phyloP scores from a whole-genome alignment of 1,140 invertebrate species.

The Delia radicum region DNA sequence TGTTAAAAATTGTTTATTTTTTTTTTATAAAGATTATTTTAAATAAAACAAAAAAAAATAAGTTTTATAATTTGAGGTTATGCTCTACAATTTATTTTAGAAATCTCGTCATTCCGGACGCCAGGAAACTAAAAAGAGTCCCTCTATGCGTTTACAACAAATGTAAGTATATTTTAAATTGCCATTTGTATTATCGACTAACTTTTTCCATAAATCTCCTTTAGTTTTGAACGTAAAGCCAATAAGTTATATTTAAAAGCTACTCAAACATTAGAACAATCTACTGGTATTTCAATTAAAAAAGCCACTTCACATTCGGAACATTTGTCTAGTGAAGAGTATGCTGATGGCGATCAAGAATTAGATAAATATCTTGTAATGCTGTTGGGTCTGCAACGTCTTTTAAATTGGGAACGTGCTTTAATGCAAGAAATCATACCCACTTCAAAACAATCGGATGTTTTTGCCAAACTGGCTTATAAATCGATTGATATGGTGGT shows the following conservation, averaged over 20 bases:
- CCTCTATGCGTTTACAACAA: constrained; percentile 50
- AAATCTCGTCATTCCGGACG: constrained; percentile 49
- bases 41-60: not conserved
- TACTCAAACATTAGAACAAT: constrained; percentile 76
- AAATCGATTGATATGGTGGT: constrained; percentile 84
- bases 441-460: constrained; percentile 72
- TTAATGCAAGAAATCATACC: constrained; percentile 84
- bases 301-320: constrained; percentile 54
- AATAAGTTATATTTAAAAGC: constrained; percentile 83
- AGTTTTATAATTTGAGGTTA: not conserved
- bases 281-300: constrained; percentile 65
- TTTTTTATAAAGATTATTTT: not conserved
- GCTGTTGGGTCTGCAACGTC: constrained; percentile 80
- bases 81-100: constrained; percentile 33
- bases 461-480: constrained; percentile 82
- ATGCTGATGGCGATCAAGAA: constrained; percentile 77
- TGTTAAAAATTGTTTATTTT: too few species aligned
- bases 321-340: constrained; percentile 61
- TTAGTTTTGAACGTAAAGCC: constrained; percentile 79
- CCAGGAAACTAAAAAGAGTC: constrained; percentile 50
- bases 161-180: constrained; percentile 36
- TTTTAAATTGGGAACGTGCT: constrained; percentile 84
- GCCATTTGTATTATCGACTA: not conserved
- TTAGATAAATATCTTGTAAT: constrained; percentile 85
- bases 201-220: too few species aligned